phyloP scores from a whole-genome alignment of 2,797 vertebrate genomes.

The Lagodon rhomboides region DNA sequence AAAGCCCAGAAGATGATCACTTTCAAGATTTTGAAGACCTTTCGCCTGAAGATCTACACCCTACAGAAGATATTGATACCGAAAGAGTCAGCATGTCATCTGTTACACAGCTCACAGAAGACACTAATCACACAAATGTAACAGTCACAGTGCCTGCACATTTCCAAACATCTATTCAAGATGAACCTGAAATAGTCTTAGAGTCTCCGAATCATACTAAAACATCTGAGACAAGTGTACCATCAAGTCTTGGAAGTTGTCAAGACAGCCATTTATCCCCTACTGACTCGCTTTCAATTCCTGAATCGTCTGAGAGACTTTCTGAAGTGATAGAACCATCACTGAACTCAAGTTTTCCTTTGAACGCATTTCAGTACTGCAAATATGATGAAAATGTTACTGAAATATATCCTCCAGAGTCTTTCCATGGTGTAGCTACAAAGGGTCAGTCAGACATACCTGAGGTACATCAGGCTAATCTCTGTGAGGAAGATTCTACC shows the following conservation, averaged over 20 bases:
- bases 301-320: slow-evolving; percentile 34
- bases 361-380: slow-evolving; percentile 20
- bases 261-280: slow-evolving; percentile 7
- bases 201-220: slow-evolving; percentile 49
- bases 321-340: slow-evolving; percentile 32
- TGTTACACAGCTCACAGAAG: slow-evolving; percentile 33
- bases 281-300: slow-evolving; percentile 2
- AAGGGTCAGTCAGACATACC: slow-evolving; percentile 6
- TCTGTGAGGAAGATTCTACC: slow-evolving; percentile 30
- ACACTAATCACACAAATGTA: slow-evolving; percentile 18
- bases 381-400: slow-evolving; percentile 32
- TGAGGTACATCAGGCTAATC: slow-evolving; percentile 10
- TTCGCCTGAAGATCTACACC: slow-evolving; percentile 40
- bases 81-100: slow-evolving; percentile 13
- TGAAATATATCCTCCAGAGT: slow-evolving; percentile 16
- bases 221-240: slow-evolving; percentile 40
- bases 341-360: slow-evolving; percentile 10
- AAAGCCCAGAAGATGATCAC: slow-evolving; percentile 41
- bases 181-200: slow-evolving; percentile 40
- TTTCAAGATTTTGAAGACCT: slow-evolving; percentile 46
- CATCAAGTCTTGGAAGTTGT: slow-evolving; percentile 1
- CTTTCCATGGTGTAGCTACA: not conserved
- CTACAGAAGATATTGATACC: slow-evolving; percentile 24
- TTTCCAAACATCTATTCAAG: slow-evolving; percentile 36
- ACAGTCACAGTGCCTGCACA: slow-evolving; percentile 16